phyloP scores from a whole-genome alignment of 1,140 invertebrate genomes.

The Sweltsa coloradensis region DNA sequence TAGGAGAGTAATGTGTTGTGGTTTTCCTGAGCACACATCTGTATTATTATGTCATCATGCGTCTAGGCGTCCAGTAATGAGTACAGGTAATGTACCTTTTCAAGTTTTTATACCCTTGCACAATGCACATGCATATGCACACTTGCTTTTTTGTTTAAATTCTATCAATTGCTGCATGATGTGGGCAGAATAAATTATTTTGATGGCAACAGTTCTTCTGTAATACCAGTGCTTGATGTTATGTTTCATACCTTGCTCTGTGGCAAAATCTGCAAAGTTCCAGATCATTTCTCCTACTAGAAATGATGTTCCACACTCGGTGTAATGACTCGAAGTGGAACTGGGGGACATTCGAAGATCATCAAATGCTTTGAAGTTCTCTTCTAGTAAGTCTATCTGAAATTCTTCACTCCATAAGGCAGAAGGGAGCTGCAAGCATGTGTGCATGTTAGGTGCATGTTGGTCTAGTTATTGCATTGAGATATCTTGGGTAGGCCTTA shows the following conservation, averaged over 20 bases:
- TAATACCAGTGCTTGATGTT: neutral
- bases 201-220: neutral
- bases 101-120: too few relatives aligned
- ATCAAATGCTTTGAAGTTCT: conserved; percentile 46
- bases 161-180: neutral
- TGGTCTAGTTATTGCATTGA: too few relatives aligned
- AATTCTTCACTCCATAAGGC: conserved; percentile 52
- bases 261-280: conserved; percentile 61
- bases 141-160: conserved; percentile 3
- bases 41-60: too few relatives aligned
- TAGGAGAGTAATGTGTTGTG: too few relatives aligned
- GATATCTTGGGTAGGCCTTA: too few relatives aligned
- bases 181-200: neutral
- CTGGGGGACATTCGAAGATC: conserved; percentile 29
- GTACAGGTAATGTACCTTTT: too few relatives aligned
- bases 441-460: too few relatives aligned
- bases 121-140: too few relatives aligned
- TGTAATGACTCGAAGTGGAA: too few relatives aligned
- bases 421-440: conserved; percentile 37
- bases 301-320: conserved; percentile 28
- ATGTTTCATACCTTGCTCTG: conserved; percentile 36
- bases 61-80: too few relatives aligned
- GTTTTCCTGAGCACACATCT: too few relatives aligned
- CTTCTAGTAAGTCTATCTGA: conserved; percentile 39
- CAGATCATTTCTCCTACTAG: conserved; percentile 58